Evolutionary conservation across 2,797 vertebrate genomes (phyloP), one percentile per base, ranked within the genome.

Genomic region (Hybognathus amarus): DNA sequence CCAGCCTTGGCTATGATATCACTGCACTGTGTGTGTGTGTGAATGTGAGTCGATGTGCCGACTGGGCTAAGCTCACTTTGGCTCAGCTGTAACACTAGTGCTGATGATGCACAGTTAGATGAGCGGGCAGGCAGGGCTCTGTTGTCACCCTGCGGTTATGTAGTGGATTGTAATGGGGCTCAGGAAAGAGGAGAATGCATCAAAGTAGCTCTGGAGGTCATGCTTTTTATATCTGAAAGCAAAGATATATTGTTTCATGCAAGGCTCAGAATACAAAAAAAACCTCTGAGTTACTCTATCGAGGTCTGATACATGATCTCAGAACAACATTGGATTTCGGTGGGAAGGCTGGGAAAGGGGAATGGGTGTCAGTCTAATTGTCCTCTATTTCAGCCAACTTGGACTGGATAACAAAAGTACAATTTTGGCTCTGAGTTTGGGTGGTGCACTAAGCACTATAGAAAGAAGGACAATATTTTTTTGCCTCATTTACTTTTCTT

Each of bases 201-300:
- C 66, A 67, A 83, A 84, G 78, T 82, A 68, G 61, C 59, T 50
- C 75, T 87, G 82, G 85, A 87, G 87, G 85, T 88, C 87, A 85
- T 67, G 83, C 85, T 85, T 88, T 86, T 88, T 86, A 83, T 86
- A 83, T 86, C 83, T 70, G 52, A 85, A 84, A 79, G 75, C 79
- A 69, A 76, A 66, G 38, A 84, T 80, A 88, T 86, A 69, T 12
- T 24, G 75, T 87, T 86, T 85, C 87, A 50, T 61, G 40, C 27
- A 20, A 17, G 78, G 56, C 47, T 77, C 64, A 40, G 63, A 36
- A 54, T 69, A 24, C 22, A 33, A 66, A 12, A 71, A 18, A 12
- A 66, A 4, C 2, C 2, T 38, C 68, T 76, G 52, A 77, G 8
- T 47, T 79, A 79, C 30, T 85, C 52, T 64, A 77, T 79, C 73